Conservation (phyloP, 2,888 invertebrate species). For the Sisyra nigra region DNA sequence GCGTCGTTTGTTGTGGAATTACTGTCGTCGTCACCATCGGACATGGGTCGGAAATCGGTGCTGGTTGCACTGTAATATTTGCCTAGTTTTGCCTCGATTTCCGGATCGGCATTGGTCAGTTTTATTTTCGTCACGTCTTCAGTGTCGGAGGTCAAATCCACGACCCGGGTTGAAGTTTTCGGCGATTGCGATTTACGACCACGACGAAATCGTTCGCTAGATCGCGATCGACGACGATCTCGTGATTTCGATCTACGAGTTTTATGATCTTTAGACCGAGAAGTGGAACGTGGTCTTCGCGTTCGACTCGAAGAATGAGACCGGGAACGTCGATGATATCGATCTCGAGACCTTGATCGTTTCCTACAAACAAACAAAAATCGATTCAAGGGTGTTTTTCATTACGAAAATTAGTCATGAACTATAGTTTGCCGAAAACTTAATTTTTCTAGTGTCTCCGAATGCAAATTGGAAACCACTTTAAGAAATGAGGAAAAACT, state of each 20-base stretch:
- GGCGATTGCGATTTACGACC: not conserved
- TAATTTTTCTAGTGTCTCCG: not conserved
- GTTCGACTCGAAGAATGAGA: conserved; percentile 15
- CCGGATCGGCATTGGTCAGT: conserved; percentile 8
- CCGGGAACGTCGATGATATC: conserved; percentile 15
- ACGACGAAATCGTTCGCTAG: conserved; percentile 16
- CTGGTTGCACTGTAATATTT: conserved; percentile 9
- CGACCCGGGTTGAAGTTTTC: conserved; percentile 14
- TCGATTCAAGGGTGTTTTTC: not conserved
- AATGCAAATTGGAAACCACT: not conserved
- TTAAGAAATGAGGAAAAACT: not conserved
- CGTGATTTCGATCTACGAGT: not conserved
- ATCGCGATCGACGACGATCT: conserved; percentile 9
- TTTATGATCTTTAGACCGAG: not conserved
- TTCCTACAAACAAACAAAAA: conserved; percentile 14
- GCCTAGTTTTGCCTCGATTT: conserved; percentile 9
- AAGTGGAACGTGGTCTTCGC: too few relatives aligned
- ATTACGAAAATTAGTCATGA: too few relatives aligned
- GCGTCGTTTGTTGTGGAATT: conserved; percentile 53
- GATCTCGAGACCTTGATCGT: conserved; percentile 17
- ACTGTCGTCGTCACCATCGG: conserved; percentile 36
- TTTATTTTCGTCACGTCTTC: conserved; percentile 10
- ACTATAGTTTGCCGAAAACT: not conserved
- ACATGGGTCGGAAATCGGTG: conserved; percentile 25
- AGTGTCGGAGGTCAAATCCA: conserved; percentile 10